Conservation (phyloP, 2,888 invertebrate genomes). For the Microctonus aethiopoides region DNA sequence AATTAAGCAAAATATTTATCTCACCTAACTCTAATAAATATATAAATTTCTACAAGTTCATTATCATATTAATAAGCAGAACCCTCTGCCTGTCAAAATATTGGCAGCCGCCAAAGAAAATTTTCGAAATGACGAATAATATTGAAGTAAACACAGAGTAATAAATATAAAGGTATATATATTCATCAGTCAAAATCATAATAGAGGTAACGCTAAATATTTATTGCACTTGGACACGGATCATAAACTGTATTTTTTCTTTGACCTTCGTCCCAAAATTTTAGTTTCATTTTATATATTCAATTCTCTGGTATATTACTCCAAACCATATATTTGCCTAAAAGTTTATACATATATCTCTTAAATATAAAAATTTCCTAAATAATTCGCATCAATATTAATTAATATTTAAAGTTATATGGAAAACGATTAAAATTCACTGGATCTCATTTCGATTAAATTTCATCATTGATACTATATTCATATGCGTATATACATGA, state of each 20-base stretch:
- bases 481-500: neutral
- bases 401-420: too few relatives aligned
- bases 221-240: slow-evolving; percentile 30
- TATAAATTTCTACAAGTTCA: slow-evolving; percentile 24
- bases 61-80: slow-evolving; percentile 61
- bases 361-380: too few relatives aligned
- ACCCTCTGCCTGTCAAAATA: slow-evolving; percentile 65
- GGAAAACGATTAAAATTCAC: too few relatives aligned
- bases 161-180: neutral
- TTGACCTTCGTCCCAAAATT: slow-evolving; percentile 42
- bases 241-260: slow-evolving; percentile 54
- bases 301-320: too few relatives aligned
- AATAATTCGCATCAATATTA: too few relatives aligned
- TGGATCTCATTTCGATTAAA: neutral
- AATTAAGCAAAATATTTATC: too few relatives aligned
- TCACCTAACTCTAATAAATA: too few relatives aligned
- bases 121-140: slow-evolving; percentile 30
- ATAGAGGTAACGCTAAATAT: slow-evolving; percentile 29
- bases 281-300: too few relatives aligned
- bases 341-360: too few relatives aligned
- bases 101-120: slow-evolving; percentile 43
- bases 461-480: neutral
- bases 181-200: slow-evolving; percentile 26
- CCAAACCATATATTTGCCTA: too few relatives aligned
- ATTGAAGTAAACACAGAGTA: slow-evolving; percentile 26